Evolutionary conservation across 2,113 vertebrate species (phyloP), one percentile per base, ranked within the genome.

Genomic region (Anhinga rufa): DNA sequence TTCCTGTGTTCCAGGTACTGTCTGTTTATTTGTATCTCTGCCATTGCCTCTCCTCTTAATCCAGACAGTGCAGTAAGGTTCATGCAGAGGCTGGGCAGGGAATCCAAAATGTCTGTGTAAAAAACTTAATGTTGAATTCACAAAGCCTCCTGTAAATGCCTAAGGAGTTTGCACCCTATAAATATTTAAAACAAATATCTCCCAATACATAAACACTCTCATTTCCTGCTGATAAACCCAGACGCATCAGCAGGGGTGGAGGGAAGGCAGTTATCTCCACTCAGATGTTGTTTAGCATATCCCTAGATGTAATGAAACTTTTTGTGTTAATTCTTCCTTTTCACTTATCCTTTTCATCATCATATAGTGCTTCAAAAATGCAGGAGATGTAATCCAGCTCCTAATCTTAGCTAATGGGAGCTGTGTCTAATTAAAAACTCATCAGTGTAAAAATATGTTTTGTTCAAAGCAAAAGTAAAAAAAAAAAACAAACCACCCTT

Each of bases 111-210:
- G 40, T 62, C 83, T 48, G 55, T 32, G 51, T 36, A 80, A 74
- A 96, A 86, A 91, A 86, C 26, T 84, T 95, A 3, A 7, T 70
- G 80, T 92, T 81, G 84, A 95, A 97, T 97, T 96, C 90, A 89
- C 62, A 96, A 94, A 97, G 82, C 52, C 84, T 95, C 76, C 78
- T 95, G 64, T 93, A 96, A 96, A 96, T 97, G 84, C 89, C 92
- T 95, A 95, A 97, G 93, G 78, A 97, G 83, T 96, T 95, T 96
- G 40, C 72, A 94, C 46, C 86, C 81, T 97, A 91, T 98, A 98
- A 98, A 98, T 98, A 98, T 98, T 98, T 98, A 97, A 98, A 98
- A 95, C 90, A 98, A 97, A 97, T 95, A 95, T 92, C 95, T 97
- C 79, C 80, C 94, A 93, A 90, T 93, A 96, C 24, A 91, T 97